Evolutionary conservation across 2,797 vertebrate species (phyloP).

Genomic region (Mus minutoides): DNA sequence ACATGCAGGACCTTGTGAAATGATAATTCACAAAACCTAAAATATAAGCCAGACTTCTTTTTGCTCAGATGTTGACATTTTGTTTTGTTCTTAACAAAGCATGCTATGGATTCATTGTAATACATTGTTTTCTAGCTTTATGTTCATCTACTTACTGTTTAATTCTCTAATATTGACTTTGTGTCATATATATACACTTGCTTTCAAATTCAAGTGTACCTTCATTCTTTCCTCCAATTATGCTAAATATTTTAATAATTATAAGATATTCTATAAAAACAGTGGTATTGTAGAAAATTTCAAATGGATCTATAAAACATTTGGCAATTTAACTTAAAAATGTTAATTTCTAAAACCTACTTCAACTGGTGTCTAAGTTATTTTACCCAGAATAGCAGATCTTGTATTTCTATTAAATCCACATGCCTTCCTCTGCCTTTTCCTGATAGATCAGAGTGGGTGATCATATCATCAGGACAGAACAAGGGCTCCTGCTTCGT

Average conservation of each 20-base stretch:
- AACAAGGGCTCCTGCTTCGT: conserved; percentile 96
- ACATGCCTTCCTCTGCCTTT: conserved; percentile 9
- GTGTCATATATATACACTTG: background rate
- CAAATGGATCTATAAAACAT: background rate
- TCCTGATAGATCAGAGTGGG: conserved; percentile 91
- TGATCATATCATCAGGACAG: conserved; percentile 93
- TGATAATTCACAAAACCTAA: background rate
- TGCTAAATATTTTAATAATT: conserved; percentile 16
- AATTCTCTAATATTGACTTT: background rate
- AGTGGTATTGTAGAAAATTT: background rate
- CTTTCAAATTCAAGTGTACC: conserved; percentile 20
- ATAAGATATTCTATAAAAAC: conserved; percentile 13
- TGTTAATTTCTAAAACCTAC: background rate
- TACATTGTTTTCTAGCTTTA: background rate
- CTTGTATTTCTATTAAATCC: background rate
- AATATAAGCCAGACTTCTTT: background rate
- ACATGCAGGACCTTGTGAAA: background rate
- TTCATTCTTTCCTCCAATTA: background rate
- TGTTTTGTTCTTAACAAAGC: background rate
- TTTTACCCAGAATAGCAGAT: background rate
- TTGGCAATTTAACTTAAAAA: background rate
- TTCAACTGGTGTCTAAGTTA: background rate
- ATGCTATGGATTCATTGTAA: background rate
- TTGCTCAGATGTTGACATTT: background rate
- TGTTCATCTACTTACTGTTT: background rate